phyloP scores from a whole-genome alignment of 2,797 vertebrate genomes.

The Sternotherus odoratus region DNA sequence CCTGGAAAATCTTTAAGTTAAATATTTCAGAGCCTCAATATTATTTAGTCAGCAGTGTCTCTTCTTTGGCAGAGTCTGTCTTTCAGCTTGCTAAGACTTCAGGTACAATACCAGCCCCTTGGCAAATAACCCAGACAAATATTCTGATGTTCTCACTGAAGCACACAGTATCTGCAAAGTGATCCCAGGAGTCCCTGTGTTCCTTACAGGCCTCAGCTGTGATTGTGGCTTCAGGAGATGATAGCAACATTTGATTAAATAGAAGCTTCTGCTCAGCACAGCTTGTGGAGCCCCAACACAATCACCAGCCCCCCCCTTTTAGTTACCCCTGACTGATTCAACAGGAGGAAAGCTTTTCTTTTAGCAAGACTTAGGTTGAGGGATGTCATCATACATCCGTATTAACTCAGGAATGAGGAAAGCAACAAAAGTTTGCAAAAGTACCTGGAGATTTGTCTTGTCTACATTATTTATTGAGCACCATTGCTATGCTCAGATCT shows the following conservation, averaged over 20 bases:
- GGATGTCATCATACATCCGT: background rate
- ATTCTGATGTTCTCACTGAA: conserved; percentile 47
- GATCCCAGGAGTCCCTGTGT: background rate
- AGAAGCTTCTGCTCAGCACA: conserved; percentile 36
- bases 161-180: conserved; percentile 18
- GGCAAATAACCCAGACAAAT: conserved; percentile 23
- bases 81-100: background rate
- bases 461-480: background rate
- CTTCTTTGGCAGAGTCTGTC: background rate
- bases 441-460: background rate
- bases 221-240: conserved; percentile 50
- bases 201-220: conserved; percentile 57
- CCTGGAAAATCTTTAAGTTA: background rate
- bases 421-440: background rate
- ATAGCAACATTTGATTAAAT: conserved; percentile 60
- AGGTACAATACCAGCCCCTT: conserved; percentile 14
- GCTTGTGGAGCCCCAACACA: conserved; percentile 31
- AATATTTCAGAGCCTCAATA: background rate
- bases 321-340: conserved; percentile 1
- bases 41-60: background rate
- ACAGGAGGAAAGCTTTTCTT: background rate
- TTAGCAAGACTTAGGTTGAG: background rate
- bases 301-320: background rate
- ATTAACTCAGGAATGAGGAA: background rate
- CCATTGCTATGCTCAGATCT: background rate